phyloP scores from a whole-genome alignment of 2,888 invertebrate genomes.

The Spilarctia lutea region DNA sequence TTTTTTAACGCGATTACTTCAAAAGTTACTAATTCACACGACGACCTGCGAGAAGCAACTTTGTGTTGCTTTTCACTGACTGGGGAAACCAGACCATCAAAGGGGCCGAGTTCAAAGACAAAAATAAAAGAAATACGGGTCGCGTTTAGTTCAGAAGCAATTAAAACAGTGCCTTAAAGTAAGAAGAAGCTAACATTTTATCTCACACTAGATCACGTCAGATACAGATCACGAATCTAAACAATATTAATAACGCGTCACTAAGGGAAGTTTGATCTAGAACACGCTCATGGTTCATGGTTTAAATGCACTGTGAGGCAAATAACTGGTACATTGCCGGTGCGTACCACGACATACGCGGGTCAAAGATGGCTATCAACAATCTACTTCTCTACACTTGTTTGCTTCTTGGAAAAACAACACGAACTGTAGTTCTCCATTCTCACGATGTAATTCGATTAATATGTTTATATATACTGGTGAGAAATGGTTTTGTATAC shows the following conservation, averaged over 20 bases:
- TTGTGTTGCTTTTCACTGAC: too few relatives aligned
- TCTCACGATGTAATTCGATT: conserved; percentile 53
- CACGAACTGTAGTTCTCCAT: conserved; percentile 33
- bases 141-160: too few relatives aligned
- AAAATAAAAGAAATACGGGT: too few relatives aligned
- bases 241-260: conserved; percentile 17
- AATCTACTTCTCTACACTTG: conserved; percentile 41
- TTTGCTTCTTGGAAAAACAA: conserved; percentile 39
- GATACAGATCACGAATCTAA: conserved; percentile 5
- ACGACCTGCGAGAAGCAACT: too few relatives aligned
- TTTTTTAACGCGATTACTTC: too few relatives aligned
- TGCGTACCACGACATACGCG: conserved; percentile 47
- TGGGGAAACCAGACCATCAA: too few relatives aligned
- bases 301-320: conserved; percentile 74
- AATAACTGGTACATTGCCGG: conserved; percentile 73
- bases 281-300: conserved; percentile 68
- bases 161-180: too few relatives aligned
- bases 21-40: too few relatives aligned
- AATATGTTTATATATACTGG: conserved; percentile 27
- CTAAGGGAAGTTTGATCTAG: conserved; percentile 58
- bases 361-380: conserved; percentile 73
- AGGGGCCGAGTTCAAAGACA: too few relatives aligned
- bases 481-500: conserved; percentile 4
- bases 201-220: conserved; percentile 3
- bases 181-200: conserved; percentile 18